phyloP scores from a whole-genome alignment of 92 coral and sea anemone species.

The Actinernus sp. region DNA sequence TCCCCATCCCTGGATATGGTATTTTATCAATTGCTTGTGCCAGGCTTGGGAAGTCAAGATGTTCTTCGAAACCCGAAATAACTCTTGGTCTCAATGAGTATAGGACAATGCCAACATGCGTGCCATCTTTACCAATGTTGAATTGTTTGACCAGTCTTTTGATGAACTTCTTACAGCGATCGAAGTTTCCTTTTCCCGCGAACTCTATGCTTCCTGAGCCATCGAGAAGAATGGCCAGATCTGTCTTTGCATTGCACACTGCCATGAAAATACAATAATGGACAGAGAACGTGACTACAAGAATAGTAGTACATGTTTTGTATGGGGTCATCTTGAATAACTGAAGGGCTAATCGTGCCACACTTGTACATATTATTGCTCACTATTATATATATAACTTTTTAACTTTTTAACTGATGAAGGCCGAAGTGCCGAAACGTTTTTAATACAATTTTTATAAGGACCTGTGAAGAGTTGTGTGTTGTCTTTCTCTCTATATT shows the following conservation, averaged over 20 bases:
- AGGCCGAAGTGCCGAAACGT: too few species aligned
- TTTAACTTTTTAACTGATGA: too few species aligned
- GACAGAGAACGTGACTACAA: too few species aligned
- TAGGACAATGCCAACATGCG: conserved; percentile 61
- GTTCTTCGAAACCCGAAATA: conserved; percentile 43
- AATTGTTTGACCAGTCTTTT: conserved; percentile 36
- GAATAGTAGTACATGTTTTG: too few species aligned
- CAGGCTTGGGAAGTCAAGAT: conserved; percentile 20
- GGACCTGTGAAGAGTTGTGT: too few species aligned
- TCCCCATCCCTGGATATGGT: conserved; percentile 32
- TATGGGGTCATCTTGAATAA: too few species aligned
- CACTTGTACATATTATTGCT: too few species aligned
- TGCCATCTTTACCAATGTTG: conserved; percentile 30
- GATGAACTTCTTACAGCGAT: conserved; percentile 54
- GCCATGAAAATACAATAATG: too few species aligned
- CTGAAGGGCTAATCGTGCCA: too few species aligned
- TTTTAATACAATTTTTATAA: too few species aligned
- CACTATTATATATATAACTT: too few species aligned
- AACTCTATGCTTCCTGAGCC: conserved; percentile 83
- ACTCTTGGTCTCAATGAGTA: conserved; percentile 26
- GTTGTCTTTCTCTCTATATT: too few species aligned
- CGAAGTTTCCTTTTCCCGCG: conserved; percentile 66
- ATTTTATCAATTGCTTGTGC: conserved; percentile 31
- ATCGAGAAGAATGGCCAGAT: conserved; percentile 75
- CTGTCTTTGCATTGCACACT: conserved; percentile 76